Evolutionary conservation across 2,888 invertebrate species (phyloP).

Genomic region (Bellardia bayeri): DNA sequence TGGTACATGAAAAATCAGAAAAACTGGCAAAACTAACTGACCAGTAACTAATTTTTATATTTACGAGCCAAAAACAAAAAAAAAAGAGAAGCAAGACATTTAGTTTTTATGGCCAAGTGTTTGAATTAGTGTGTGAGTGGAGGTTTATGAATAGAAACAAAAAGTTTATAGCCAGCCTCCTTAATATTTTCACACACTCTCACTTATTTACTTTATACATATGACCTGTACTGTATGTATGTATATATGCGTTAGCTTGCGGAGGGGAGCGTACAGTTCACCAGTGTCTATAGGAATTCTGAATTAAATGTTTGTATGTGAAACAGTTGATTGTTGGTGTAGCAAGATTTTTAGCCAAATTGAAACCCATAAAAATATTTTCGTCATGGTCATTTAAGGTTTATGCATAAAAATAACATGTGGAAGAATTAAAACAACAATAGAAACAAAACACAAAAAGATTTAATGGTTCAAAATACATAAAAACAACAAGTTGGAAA

Average conservation of each 20-base stretch:
- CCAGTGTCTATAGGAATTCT: conserved; percentile 35
- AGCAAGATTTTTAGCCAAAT: conserved; percentile 55
- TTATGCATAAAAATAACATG: conserved; percentile 66
- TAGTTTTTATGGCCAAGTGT: conserved; percentile 58
- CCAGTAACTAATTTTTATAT: conserved; percentile 83
- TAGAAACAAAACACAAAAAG: conserved; percentile 9
- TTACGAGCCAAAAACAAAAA: conserved; percentile 75
- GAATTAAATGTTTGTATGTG: conserved; percentile 60
- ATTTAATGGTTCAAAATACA: conserved; percentile 65
- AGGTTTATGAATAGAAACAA: conserved; percentile 30
- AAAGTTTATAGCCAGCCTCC: conserved; percentile 47
- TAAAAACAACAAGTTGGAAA: conserved; percentile 54
- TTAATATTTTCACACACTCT: conserved; percentile 39
- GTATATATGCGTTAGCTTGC: background rate
- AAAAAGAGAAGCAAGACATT: conserved; percentile 47
- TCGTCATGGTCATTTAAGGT: conserved; percentile 73
- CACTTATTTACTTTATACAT: conserved; percentile 14
- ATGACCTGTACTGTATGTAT: background rate
- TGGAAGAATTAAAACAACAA: conserved; percentile 21
- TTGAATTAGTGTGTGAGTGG: conserved; percentile 19
- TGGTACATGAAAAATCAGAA: conserved; percentile 53
- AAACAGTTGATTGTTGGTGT: conserved; percentile 7
- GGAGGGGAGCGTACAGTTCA: background rate
- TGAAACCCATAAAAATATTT: conserved; percentile 72
- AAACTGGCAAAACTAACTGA: conserved; percentile 76